These are phyloP conservation scores for Melieria crassipennis DNA, from an alignment of 2,888 invertebrate genomes.

Conservation along the genomic window DNA sequence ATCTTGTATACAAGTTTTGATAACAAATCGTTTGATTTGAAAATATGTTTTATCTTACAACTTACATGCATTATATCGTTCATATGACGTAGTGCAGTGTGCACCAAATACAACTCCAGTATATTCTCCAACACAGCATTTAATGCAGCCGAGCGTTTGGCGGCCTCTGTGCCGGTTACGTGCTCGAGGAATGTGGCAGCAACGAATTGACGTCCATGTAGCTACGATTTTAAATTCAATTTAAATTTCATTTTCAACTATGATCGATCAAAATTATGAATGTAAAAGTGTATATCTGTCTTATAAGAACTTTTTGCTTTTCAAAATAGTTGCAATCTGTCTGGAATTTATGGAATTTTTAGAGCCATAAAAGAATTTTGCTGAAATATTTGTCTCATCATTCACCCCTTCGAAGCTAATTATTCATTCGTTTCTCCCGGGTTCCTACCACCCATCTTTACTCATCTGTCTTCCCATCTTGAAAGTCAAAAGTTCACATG, in stretches of 20 bases:
- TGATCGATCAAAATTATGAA: background rate
- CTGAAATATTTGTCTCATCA: no score
- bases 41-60: background rate
- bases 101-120: slow-evolving; percentile 80
- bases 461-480: no score
- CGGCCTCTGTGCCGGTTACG: slow-evolving; percentile 66
- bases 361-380: no score
- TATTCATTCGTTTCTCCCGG: no score
- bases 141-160: slow-evolving; percentile 70
- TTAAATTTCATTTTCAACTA: background rate
- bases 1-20: no score
- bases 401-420: no score
- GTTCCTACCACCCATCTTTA: no score
- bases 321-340: no score
- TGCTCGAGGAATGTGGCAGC: slow-evolving; percentile 73
- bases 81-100: slow-evolving; percentile 77
- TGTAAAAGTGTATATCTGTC: no score
- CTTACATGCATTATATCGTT: slow-evolving; percentile 77
- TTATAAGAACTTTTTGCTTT: no score
- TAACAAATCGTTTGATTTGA: background rate
- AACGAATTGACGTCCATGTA: slow-evolving; percentile 85
- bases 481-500: no score
- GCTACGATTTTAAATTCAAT: slow-evolving; percentile 66
- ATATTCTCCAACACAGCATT: slow-evolving; percentile 75
- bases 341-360: no score